Conservation (phyloP, 2,888 invertebrate species). For the Lepidochrysops patricia region DNA sequence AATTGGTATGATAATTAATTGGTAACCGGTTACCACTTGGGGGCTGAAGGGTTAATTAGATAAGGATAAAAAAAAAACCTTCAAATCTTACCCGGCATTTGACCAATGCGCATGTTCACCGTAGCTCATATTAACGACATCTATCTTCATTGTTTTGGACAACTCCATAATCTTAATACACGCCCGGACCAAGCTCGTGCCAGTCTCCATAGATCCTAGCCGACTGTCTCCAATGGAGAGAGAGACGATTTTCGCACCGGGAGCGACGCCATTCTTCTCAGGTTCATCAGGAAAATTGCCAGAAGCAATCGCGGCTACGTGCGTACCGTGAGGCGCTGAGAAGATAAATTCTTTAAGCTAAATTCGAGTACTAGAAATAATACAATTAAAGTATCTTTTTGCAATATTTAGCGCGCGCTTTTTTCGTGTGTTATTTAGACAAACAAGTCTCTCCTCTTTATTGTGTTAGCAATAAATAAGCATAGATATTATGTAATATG, state of each 20-base stretch:
- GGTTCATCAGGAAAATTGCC: slow-evolving; percentile 90
- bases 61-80: too few species aligned
- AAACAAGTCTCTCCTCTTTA: too few species aligned
- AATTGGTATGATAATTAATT: too few species aligned
- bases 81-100: slow-evolving; percentile 82
- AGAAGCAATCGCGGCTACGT: slow-evolving; percentile 96
- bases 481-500: too few species aligned
- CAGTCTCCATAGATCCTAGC: slow-evolving; percentile 96
- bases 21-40: too few species aligned
- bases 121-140: slow-evolving; percentile 98
- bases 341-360: neutral
- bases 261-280: slow-evolving; percentile 94
- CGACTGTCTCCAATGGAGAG: slow-evolving; percentile 95
- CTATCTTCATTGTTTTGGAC: slow-evolving; percentile 76
- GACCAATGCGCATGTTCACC: slow-evolving; percentile 96
- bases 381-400: neutral
- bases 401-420: too few species aligned
- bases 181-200: slow-evolving; percentile 92
- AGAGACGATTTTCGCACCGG: slow-evolving; percentile 95
- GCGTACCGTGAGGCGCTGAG: slow-evolving; percentile 95
- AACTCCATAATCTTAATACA: slow-evolving; percentile 90
- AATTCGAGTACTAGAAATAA: too few species aligned
- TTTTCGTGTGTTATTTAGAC: too few species aligned
- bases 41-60: too few species aligned
- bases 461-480: too few species aligned